Percentiles rank a stretch among this genome's conserved stretches.
Conservation (phyloP, 1,140 invertebrate genomes). For the Cyclina sinensis region DNA sequence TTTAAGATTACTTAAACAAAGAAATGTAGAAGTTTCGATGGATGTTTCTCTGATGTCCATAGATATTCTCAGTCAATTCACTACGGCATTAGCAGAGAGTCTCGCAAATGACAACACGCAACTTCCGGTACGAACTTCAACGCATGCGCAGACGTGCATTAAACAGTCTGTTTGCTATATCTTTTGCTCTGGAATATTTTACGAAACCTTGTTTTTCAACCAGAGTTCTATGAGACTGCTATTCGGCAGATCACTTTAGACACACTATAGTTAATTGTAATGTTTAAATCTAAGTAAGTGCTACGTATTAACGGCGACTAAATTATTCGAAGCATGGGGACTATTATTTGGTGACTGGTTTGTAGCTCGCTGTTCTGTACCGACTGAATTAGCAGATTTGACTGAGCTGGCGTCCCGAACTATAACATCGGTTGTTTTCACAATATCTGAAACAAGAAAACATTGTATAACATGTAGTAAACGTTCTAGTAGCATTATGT, state of each 20-base stretch:
- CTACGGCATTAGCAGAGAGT: background rate
- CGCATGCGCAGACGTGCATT: background rate
- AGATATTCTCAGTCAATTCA: background rate
- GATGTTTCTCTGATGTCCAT: background rate
- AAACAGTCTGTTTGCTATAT: too few species aligned
- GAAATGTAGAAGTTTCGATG: constrained; percentile 3
- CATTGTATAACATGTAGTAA: too few species aligned
- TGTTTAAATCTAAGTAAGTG: background rate
- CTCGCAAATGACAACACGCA: background rate
- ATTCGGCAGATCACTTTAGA: background rate
- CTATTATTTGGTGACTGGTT: constrained; percentile 69
- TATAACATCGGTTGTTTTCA: constrained; percentile 67
- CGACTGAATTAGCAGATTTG: constrained; percentile 69
- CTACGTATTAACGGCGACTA: constrained; percentile 75
- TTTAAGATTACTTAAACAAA: constrained; percentile 14
- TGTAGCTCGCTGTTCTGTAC: constrained; percentile 71
- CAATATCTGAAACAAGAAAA: constrained; percentile 65
- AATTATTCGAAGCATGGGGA: constrained; percentile 72
- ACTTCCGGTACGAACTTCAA: background rate
- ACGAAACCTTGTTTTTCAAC: constrained; percentile 27
- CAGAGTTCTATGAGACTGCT: background rate
- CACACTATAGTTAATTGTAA: background rate
- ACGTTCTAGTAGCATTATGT: too few species aligned
- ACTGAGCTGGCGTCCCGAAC: constrained; percentile 65
- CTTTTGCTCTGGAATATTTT: too few species aligned